Evolutionary conservation across 30 jellyfish, hydroid and myxozoan species (phyloP).

Genomic region (Hydractinia symbiolongicarpus): DNA sequence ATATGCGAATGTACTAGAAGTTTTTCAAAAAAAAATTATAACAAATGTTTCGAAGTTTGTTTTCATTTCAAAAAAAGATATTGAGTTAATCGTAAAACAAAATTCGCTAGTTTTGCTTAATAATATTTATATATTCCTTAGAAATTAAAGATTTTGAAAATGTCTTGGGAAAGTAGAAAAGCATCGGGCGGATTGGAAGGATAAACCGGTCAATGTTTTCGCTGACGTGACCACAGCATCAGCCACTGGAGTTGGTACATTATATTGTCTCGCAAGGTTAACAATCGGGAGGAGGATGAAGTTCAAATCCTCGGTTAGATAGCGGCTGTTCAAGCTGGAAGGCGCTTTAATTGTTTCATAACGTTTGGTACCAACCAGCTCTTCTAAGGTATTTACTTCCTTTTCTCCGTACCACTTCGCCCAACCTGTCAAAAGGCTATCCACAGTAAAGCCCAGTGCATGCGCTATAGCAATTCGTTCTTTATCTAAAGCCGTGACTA

Average conservation of each 20-base stretch:
- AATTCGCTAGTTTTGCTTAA: no score
- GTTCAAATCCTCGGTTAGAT: slow-evolving; percentile 1
- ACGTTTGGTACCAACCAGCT: background rate
- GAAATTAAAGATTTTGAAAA: no score
- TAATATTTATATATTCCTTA: no score
- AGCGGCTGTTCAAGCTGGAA: slow-evolving; percentile 1
- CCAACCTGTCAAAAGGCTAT: background rate
- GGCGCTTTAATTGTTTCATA: slow-evolving; percentile 18
- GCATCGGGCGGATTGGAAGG: background rate
- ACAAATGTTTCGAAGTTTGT: no score
- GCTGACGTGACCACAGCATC: slow-evolving; percentile 15
- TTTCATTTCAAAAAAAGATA: no score
- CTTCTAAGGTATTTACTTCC: background rate
- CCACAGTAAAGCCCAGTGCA: background rate
- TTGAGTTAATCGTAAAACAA: no score
- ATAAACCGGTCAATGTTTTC: background rate
- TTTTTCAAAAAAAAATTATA: no score
- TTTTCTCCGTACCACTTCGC: background rate
- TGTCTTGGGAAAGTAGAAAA: no score
- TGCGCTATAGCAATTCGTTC: background rate
- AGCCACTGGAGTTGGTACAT: slow-evolving; percentile 16
- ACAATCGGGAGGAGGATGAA: slow-evolving; percentile 4
- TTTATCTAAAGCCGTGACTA: slow-evolving; percentile 10
- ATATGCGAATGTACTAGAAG: no score
- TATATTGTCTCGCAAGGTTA: background rate